A percentile compares a stretch with the other conserved stretches of the same genome.
phyloP scores from a whole-genome alignment of 2,797 vertebrate species.

The Malurus leucopterus region DNA sequence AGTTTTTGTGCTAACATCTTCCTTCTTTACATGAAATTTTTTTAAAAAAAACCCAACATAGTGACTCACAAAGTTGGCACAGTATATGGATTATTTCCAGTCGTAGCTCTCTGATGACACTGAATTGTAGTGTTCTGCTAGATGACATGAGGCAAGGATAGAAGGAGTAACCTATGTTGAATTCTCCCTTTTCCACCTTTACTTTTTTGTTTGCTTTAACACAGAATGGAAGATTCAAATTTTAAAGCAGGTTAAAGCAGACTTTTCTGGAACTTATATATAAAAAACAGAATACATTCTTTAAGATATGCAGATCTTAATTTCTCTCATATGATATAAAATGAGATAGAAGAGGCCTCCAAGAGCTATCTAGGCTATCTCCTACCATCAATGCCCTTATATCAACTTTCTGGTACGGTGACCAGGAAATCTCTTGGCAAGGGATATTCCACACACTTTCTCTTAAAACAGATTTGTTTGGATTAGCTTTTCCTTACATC shows the following conservation, averaged over 20 bases:
- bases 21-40: background rate
- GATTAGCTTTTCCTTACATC: background rate
- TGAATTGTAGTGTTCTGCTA: background rate
- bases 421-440: background rate
- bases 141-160: background rate
- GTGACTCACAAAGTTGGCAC: background rate
- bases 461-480: background rate
- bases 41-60: background rate
- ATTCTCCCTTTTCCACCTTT: background rate
- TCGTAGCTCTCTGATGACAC: background rate
- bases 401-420: background rate
- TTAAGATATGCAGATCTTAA: background rate
- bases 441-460: background rate
- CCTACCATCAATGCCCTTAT: background rate
- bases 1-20: background rate
- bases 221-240: background rate
- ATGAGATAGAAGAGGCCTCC: background rate
- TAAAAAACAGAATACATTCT: fast-evolving
- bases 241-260: background rate
- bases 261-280: background rate
- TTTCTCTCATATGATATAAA: background rate
- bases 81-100: background rate
- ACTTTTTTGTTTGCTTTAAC: background rate
- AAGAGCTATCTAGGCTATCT: background rate
- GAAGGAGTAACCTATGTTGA: background rate